Conservation (phyloP, 1,140 invertebrate species). For the Pogonomyrmex barbatus region DNA sequence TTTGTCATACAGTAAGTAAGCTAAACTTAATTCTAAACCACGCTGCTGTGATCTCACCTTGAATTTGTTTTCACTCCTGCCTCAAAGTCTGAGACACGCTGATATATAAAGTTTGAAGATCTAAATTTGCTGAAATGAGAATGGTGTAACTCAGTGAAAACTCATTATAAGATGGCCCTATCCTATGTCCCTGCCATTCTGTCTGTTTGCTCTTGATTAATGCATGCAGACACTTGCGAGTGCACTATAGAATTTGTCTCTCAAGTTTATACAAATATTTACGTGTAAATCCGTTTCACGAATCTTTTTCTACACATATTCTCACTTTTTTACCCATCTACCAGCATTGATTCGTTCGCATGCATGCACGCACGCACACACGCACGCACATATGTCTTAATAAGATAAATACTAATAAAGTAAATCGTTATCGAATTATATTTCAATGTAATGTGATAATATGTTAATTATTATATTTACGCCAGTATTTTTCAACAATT, state of each 20-base stretch:
- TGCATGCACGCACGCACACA: not conserved
- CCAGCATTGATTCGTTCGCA: not conserved
- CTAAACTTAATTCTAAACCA: constrained; percentile 84
- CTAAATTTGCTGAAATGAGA: constrained; percentile 88
- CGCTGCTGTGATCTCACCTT: constrained; percentile 87
- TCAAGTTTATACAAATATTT: constrained; percentile 53
- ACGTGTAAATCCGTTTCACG: not conserved
- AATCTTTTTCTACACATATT: not conserved
- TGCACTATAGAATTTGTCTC: constrained; percentile 32
- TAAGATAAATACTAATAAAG: not conserved
- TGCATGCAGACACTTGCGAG: constrained; percentile 61
- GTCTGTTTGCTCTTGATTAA: constrained; percentile 80
- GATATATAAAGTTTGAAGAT: constrained; percentile 88
- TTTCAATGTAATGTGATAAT: not conserved
- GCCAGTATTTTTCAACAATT: not conserved
- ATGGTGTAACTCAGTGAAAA: constrained; percentile 83
- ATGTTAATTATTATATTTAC: not conserved
- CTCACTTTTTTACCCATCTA: too few relatives aligned
- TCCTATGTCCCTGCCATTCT: constrained; percentile 84
- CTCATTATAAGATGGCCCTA: constrained; percentile 83
- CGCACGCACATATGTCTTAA: not conserved
- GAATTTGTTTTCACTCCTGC: constrained; percentile 87
- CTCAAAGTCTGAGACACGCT: constrained; percentile 88
- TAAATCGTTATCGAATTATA: not conserved
- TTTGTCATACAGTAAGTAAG: constrained; percentile 83